Evolutionary conservation across 2,888 invertebrate genomes (phyloP).

Genomic region (Epiblema foenella): DNA sequence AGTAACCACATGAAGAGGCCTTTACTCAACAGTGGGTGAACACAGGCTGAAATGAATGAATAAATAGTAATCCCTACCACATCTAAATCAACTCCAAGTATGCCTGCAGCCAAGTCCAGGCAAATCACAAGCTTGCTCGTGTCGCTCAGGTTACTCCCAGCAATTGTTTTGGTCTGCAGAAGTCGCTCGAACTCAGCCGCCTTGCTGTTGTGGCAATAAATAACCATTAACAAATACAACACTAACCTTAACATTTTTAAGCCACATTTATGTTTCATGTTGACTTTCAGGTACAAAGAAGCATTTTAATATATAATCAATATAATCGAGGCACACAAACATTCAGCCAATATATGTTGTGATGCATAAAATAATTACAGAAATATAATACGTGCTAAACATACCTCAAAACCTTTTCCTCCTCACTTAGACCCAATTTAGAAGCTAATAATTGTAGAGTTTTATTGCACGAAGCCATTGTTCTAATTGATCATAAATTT

Average conservation of each 20-base stretch:
- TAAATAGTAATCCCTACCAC: slow-evolving; percentile 62
- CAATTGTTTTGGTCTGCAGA: slow-evolving; percentile 73
- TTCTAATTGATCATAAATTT: slow-evolving; percentile 44
- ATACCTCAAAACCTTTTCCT: slow-evolving; percentile 74
- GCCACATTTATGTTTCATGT: background rate
- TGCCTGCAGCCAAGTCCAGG: slow-evolving; percentile 84
- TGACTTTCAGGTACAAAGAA: background rate
- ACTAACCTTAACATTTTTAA: background rate
- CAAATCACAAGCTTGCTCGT: slow-evolving; percentile 86
- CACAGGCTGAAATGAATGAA: too few relatives aligned
- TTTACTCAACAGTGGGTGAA: too few relatives aligned
- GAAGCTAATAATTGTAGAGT: slow-evolving; percentile 68
- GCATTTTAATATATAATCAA: too few relatives aligned
- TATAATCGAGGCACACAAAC: background rate
- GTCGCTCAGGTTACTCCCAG: slow-evolving; percentile 80
- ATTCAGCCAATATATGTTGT: background rate
- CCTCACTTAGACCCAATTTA: slow-evolving; percentile 71
- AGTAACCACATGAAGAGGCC: too few relatives aligned
- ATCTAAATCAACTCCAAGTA: slow-evolving; percentile 82
- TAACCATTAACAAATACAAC: too few relatives aligned
- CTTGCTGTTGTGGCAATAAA: slow-evolving; percentile 69
- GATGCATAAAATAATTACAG: background rate
- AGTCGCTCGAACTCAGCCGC: slow-evolving; percentile 82
- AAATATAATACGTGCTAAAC: slow-evolving; percentile 29
- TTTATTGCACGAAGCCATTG: slow-evolving; percentile 67